phyloP scores from a whole-genome alignment of 2,888 invertebrate genomes.

The Pilophorus perplexus region DNA sequence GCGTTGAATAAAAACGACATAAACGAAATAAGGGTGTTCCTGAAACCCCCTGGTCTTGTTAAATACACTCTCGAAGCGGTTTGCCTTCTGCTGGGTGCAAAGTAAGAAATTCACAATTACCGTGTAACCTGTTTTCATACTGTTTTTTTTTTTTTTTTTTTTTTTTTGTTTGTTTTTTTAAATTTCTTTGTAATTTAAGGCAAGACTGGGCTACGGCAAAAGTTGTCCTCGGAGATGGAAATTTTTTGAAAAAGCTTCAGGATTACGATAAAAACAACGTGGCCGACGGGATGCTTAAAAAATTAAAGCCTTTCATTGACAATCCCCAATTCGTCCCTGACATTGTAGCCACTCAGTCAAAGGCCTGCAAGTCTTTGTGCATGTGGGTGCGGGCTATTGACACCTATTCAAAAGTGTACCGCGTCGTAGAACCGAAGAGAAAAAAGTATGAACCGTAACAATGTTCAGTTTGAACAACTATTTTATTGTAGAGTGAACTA shows the following conservation, averaged over 20 bases:
- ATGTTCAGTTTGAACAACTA: not conserved
- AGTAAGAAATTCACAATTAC: too few species aligned
- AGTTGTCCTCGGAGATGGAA: conserved; percentile 72
- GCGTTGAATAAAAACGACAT: conserved; percentile 86
- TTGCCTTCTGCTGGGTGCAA: conserved; percentile 75
- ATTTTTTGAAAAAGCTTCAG: conserved; percentile 76
- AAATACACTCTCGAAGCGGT: conserved; percentile 90
- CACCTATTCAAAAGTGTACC: conserved; percentile 80
- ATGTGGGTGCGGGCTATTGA: conserved; percentile 92
- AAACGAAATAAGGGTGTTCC: conserved; percentile 80
- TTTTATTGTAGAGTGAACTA: too few species aligned
- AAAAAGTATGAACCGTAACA: conserved; percentile 59
- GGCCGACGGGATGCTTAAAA: conserved; percentile 69
- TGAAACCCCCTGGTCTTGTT: conserved; percentile 82
- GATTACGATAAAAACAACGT: conserved; percentile 88
- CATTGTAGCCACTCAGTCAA: conserved; percentile 76
- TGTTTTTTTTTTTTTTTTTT: too few species aligned
- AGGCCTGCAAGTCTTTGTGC: conserved; percentile 87
- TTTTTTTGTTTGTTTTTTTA: too few species aligned
- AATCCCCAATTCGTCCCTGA: conserved; percentile 85
- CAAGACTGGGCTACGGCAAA: conserved; percentile 82
- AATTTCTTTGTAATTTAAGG: too few species aligned
- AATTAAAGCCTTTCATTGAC: conserved; percentile 77
- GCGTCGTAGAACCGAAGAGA: conserved; percentile 85
- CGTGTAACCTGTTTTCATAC: too few species aligned